phyloP scores from a whole-genome alignment of 2,888 invertebrate species.

The Bruchidius siliquastri region DNA sequence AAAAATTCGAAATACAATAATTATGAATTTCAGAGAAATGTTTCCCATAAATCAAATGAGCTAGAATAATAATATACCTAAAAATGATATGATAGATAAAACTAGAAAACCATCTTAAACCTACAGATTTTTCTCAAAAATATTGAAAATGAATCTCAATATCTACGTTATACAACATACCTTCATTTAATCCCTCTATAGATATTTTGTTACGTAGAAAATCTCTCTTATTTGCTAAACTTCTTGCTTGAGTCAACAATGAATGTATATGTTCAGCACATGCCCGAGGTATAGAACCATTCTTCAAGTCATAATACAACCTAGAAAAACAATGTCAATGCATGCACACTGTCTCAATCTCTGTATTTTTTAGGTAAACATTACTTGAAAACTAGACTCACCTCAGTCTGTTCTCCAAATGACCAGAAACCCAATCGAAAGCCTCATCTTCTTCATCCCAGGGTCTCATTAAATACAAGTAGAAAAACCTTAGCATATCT shows the following conservation, averaged over 20 bases:
- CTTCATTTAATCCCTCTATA: slow-evolving; percentile 18
- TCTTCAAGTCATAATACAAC: slow-evolving; percentile 56
- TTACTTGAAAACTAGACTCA: too few relatives aligned
- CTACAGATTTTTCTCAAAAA: too few relatives aligned
- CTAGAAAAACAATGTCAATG: slow-evolving; percentile 24
- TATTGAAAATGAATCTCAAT: too few relatives aligned
- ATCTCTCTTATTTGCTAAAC: slow-evolving; percentile 49
- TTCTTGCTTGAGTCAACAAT: slow-evolving; percentile 52
- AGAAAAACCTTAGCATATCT: slow-evolving; percentile 63
- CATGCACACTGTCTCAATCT: slow-evolving; percentile 45
- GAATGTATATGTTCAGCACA: slow-evolving; percentile 52
- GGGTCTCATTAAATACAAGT: slow-evolving; percentile 63
- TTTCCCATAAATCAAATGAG: too few relatives aligned
- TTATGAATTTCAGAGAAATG: too few relatives aligned
- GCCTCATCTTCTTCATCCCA: slow-evolving; percentile 66
- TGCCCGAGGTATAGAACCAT: slow-evolving; percentile 50
- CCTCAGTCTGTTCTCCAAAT: slow-evolving; percentile 41
- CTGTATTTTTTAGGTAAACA: not conserved
- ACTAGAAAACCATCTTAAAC: too few relatives aligned
- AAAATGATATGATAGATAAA: too few relatives aligned
- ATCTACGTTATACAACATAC: slow-evolving; percentile 11
- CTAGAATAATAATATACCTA: too few relatives aligned
- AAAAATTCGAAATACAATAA: too few relatives aligned
- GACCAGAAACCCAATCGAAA: slow-evolving; percentile 54
- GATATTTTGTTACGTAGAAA: slow-evolving; percentile 29